Percentiles rank a stretch among this genome's conserved stretches.
Conservation (phyloP, 1,140 invertebrate genomes). For the Bradysia coprophila region DNA sequence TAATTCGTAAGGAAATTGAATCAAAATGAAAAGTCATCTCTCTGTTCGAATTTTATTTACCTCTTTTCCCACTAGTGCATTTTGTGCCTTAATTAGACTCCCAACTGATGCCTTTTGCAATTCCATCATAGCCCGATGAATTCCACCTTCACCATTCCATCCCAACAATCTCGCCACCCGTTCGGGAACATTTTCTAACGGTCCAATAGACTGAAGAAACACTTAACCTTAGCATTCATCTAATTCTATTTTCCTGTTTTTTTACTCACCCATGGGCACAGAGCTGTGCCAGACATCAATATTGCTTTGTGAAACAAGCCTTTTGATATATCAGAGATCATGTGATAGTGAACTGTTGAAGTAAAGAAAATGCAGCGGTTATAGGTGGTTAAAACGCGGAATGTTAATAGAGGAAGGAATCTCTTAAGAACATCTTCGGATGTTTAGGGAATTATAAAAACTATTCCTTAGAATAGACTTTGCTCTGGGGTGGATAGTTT, state of each 20-base stretch:
- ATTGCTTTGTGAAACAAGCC: conserved; percentile 25
- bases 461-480: too few species aligned
- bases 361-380: too few species aligned
- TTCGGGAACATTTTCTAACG: too few species aligned
- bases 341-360: conserved; percentile 32
- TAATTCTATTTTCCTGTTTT: conserved; percentile 19
- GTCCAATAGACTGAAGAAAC: too few species aligned
- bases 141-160: conserved; percentile 5
- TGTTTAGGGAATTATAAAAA: too few species aligned
- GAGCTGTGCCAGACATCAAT: conserved; percentile 21
- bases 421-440: too few species aligned
- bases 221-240: conserved; percentile 8
- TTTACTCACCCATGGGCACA: conserved; percentile 18
- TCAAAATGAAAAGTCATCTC: too few species aligned
- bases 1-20: too few species aligned
- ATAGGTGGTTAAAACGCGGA: too few species aligned
- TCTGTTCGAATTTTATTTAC: too few species aligned
- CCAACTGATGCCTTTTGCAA: neutral
- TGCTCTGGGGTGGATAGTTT: too few species aligned
- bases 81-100: conserved; percentile 1
- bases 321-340: conserved; percentile 28
- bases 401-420: too few species aligned
- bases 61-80: conserved; percentile 1
- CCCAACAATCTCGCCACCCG: conserved; percentile 8
- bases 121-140: neutral